Percentiles rank a stretch among this genome's conserved stretches.
Conservation (phyloP, 2,888 invertebrate genomes). For the Drosophila robusta region DNA sequence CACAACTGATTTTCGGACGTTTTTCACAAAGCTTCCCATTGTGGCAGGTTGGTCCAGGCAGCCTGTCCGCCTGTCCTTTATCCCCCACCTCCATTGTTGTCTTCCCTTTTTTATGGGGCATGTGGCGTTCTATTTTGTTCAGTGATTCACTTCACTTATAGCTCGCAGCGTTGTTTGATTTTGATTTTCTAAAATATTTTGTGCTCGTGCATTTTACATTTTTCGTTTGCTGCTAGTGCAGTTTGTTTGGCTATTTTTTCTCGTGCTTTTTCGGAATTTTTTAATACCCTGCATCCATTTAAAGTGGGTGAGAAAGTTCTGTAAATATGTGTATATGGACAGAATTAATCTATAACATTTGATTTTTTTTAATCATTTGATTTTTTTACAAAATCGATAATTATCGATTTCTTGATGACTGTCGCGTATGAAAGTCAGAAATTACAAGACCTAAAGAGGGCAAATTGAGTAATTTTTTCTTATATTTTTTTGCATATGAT, state of each 20-base stretch:
- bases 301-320: background rate
- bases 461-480: too few species aligned
- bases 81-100: background rate
- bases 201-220: slow-evolving; percentile 68
- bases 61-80: slow-evolving; percentile 4
- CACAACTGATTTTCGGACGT: slow-evolving; percentile 27
- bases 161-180: slow-evolving; percentile 78
- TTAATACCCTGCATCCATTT: slow-evolving; percentile 2
- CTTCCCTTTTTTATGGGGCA: slow-evolving; percentile 28
- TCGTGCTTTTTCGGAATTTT: slow-evolving; percentile 14
- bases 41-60: slow-evolving; percentile 12
- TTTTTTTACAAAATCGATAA: too few species aligned
- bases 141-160: slow-evolving; percentile 70
- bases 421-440: too few species aligned
- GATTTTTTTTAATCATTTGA: too few species aligned
- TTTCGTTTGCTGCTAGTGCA: slow-evolving; percentile 40
- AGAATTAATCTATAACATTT: too few species aligned
- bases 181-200: slow-evolving; percentile 79
- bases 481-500: too few species aligned
- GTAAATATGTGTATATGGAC: too few species aligned
- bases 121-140: slow-evolving; percentile 50
- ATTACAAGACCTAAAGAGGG: too few species aligned
- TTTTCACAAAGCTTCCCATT: slow-evolving; percentile 21
- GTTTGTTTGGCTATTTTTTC: slow-evolving; percentile 42
- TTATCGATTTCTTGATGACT: too few species aligned